A percentile compares a stretch with the other conserved stretches of the same genome.
Conservation (phyloP, 2,113 vertebrate species). For the Gambusia holbrooki region DNA sequence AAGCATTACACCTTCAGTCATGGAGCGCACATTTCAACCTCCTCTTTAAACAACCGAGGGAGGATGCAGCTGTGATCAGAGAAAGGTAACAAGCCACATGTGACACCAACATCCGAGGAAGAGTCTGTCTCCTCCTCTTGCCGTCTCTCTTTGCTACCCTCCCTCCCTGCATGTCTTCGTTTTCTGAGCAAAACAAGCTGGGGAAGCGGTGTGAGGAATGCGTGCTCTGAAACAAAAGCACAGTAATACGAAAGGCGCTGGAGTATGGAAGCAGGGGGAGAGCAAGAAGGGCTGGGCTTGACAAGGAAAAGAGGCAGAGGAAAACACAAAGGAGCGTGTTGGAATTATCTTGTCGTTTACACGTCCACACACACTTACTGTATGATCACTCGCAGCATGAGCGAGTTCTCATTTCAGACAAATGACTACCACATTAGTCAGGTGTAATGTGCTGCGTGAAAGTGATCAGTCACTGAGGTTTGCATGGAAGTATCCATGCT, state of each 20-base stretch:
- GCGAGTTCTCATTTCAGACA: constrained; percentile 68
- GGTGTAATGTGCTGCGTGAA: constrained; percentile 45
- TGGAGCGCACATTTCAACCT: constrained; percentile 57
- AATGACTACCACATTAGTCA: constrained; percentile 60
- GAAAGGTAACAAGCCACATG: constrained; percentile 61
- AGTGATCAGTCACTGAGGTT: constrained; percentile 30
- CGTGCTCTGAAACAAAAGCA: constrained; percentile 67
- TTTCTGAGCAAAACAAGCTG: constrained; percentile 46
- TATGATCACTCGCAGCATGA: constrained; percentile 55
- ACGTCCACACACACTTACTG: constrained; percentile 22
- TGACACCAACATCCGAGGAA: constrained; percentile 47
- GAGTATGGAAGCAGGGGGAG: constrained; percentile 56
- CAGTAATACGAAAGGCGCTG: constrained; percentile 68
- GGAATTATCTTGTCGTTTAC: constrained; percentile 66
- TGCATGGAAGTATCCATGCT: not conserved
- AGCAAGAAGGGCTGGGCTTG: constrained; percentile 38
- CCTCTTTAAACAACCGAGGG: constrained; percentile 54
- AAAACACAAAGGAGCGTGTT: constrained; percentile 20
- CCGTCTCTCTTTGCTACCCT: constrained; percentile 28
- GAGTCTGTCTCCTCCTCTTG: constrained; percentile 33
- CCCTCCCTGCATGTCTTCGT: constrained; percentile 13
- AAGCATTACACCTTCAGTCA: constrained; percentile 74
- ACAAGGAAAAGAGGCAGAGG: constrained; percentile 22
- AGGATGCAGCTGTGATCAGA: constrained; percentile 59
- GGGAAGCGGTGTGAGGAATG: constrained; percentile 69